Percentiles rank a stretch among this genome's conserved stretches.
Evolutionary conservation across 2,113 vertebrate genomes (phyloP).

Genomic region (Poeciliopsis retropinna): DNA sequence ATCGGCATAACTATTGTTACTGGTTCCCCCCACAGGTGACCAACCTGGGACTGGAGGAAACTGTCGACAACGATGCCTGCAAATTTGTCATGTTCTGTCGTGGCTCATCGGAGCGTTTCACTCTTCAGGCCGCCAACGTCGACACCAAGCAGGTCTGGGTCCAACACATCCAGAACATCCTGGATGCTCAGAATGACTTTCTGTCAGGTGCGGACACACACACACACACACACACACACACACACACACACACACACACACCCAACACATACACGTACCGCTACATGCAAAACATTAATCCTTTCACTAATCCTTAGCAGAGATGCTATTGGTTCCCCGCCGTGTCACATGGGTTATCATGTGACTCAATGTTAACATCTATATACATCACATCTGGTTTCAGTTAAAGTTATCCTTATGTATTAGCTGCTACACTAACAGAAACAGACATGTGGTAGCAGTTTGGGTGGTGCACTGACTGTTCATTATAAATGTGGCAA

Average conservation of each 20-base stretch:
- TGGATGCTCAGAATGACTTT: slow-evolving; percentile 95
- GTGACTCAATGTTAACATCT: too few species aligned
- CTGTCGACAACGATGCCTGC: slow-evolving; percentile 91
- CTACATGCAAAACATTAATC: neutral
- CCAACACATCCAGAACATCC: slow-evolving; percentile 89
- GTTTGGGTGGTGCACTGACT: too few species aligned
- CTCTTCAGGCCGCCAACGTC: slow-evolving; percentile 93
- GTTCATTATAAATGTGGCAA: too few species aligned
- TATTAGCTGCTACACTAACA: too few species aligned
- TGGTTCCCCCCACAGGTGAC: slow-evolving; percentile 83
- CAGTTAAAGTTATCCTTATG: too few species aligned
- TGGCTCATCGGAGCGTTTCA: slow-evolving; percentile 89
- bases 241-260: neutral
- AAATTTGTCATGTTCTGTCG: slow-evolving; percentile 92
- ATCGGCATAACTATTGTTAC: too few species aligned
- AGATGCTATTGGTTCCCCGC: neutral
- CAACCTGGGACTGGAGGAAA: slow-evolving; percentile 90
- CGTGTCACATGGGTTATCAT: too few species aligned
- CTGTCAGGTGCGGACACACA: slow-evolving; percentile 84
- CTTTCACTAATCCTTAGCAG: neutral
- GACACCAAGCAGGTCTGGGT: slow-evolving; percentile 96
- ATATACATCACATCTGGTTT: too few species aligned
- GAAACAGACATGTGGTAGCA: too few species aligned
- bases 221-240: neutral
- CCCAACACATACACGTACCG: too few species aligned